Evolutionary conservation across 2,113 vertebrate genomes (phyloP).

Genomic region (Pygoscelis antarcticus): DNA sequence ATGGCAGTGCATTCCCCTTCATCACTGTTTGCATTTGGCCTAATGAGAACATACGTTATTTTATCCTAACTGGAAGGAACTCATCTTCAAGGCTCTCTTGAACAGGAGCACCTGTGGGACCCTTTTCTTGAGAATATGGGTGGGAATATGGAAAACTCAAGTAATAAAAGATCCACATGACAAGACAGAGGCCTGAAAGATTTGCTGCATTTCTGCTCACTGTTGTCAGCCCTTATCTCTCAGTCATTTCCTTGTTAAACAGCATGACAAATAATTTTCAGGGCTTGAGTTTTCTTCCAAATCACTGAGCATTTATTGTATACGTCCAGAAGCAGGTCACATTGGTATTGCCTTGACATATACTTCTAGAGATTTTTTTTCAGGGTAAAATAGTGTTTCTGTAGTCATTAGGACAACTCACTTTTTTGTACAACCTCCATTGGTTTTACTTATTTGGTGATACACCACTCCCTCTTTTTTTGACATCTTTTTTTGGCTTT

Average conservation of each 20-base stretch:
- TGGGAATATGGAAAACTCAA: not conserved
- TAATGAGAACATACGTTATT: conserved; percentile 75
- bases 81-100: not conserved
- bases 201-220: not conserved
- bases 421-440: not conserved
- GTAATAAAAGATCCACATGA: not conserved
- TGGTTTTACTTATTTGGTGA: not conserved
- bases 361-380: not conserved
- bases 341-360: not conserved
- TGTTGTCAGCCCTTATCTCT: not conserved
- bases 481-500: not conserved
- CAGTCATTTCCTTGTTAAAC: not conserved
- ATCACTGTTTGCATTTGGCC: conserved; percentile 76
- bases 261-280: not conserved
- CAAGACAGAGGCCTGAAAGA: not conserved
- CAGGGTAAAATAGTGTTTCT: not conserved
- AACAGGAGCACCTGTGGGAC: not conserved
- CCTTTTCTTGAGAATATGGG: not conserved
- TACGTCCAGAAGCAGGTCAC: not conserved
- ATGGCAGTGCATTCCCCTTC: conserved; percentile 66
- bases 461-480: not conserved
- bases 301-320: not conserved
- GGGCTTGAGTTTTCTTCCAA: not conserved
- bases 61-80: conserved; percentile 68
- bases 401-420: not conserved